Evolutionary conservation across 2,888 invertebrate genomes (phyloP).

Genomic region (Phaonia tiefii): DNA sequence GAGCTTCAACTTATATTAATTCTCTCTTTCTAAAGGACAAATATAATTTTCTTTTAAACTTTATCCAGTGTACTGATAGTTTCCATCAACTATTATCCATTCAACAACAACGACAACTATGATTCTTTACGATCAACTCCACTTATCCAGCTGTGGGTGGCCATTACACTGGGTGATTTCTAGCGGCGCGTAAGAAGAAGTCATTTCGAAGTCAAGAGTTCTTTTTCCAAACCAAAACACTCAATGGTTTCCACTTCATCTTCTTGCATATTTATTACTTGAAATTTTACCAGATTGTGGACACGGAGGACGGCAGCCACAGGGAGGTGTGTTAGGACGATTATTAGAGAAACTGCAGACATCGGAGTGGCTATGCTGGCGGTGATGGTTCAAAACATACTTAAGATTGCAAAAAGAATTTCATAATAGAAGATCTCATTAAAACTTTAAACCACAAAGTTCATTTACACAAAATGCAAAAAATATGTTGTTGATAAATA

Average conservation of each 20-base stretch:
- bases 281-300: no score
- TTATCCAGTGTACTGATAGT: conserved; percentile 46
- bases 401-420: conserved; percentile 63
- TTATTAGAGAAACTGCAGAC: no score
- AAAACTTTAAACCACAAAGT: conserved; percentile 70
- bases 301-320: no score
- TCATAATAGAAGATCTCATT: conserved; percentile 68
- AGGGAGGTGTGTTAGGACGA: no score
- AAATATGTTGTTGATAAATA: conserved; percentile 61
- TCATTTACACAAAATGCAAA: conserved; percentile 62
- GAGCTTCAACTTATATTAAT: neutral
- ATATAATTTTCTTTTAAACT: conserved; percentile 61
- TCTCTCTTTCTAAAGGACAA: conserved; percentile 43
- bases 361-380: no score
- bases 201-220: conserved; percentile 57
- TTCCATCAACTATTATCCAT: neutral
- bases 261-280: conserved; percentile 65
- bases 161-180: conserved; percentile 14
- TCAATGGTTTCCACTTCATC: conserved; percentile 52
- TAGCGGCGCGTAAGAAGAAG: conserved; percentile 29
- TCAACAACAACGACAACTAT: conserved; percentile 35
- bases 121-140: conserved; percentile 27
- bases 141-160: conserved; percentile 14
- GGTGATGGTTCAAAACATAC: conserved; percentile 43
- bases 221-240: no score